Percentiles rank a stretch among this genome's conserved stretches.
Evolutionary conservation across 2,888 invertebrate genomes (phyloP).

Genomic region (Drosophila prostipennis): DNA sequence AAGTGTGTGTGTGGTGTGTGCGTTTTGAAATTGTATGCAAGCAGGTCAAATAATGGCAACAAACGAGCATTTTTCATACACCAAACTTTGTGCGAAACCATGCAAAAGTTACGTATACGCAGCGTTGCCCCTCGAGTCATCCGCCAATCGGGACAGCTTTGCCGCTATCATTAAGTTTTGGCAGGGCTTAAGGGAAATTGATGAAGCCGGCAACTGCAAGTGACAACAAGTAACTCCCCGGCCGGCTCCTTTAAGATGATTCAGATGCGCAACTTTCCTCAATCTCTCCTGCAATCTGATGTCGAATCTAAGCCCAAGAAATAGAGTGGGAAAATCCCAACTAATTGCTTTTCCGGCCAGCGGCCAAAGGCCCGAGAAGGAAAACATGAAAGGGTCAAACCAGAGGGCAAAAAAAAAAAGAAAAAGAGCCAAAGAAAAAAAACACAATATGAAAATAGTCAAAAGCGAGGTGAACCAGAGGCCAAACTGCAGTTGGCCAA

Average conservation of each 20-base stretch:
- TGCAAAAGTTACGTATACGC: conserved; percentile 54
- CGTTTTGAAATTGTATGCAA: conserved; percentile 70
- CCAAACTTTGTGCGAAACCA: conserved; percentile 56
- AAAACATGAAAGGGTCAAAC: conserved; percentile 24
- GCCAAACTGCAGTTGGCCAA: conserved; percentile 69
- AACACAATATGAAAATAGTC: conserved; percentile 59
- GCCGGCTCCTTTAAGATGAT: conserved; percentile 35
- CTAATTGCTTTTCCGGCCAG: conserved; percentile 67
- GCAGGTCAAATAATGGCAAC: conserved; percentile 76
- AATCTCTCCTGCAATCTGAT: conserved; percentile 24
- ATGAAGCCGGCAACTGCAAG: conserved; percentile 74
- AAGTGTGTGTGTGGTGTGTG: conserved; percentile 33
- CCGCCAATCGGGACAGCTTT: too few relatives aligned
- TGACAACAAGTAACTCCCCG: conserved; percentile 59
- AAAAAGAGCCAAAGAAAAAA: conserved; percentile 3
- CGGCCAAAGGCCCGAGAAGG: conserved; percentile 19
- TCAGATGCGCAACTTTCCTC: conserved; percentile 30
- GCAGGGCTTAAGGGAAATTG: conserved; percentile 65
- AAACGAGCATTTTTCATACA: conserved; percentile 57
- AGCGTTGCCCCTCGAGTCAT: conserved; percentile 23
- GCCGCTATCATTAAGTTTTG: conserved; percentile 48
- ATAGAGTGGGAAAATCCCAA: conserved; percentile 54
- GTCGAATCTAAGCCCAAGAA: conserved; percentile 17
- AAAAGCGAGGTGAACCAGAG: conserved; percentile 41
- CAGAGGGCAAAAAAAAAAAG: conserved; percentile 10